Percentiles rank a stretch among this genome's conserved stretches.
Conservation (phyloP, 2,113 vertebrate genomes). For the Argyrosomus japonicus region DNA sequence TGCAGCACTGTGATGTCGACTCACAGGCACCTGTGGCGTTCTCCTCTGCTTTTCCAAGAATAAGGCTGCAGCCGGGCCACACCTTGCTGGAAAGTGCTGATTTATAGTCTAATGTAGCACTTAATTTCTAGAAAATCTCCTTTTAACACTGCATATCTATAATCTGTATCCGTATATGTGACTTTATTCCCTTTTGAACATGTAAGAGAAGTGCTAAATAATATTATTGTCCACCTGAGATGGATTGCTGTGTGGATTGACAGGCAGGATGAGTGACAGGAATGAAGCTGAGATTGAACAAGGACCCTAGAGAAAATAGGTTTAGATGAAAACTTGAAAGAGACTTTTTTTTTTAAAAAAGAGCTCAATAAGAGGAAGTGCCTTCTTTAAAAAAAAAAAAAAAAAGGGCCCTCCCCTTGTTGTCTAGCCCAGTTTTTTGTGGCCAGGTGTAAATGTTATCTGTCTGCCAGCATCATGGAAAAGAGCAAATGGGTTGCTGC, state of each 20-base stretch:
- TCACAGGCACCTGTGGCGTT: neutral
- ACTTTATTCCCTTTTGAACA: neutral
- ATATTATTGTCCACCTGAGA: neutral
- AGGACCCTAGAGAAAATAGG: neutral
- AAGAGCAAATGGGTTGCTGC: constrained; percentile 70
- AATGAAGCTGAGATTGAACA: neutral
- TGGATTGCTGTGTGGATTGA: neutral
- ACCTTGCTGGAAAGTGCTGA: neutral
- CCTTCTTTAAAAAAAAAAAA: neutral
- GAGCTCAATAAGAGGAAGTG: neutral
- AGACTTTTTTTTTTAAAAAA: neutral
- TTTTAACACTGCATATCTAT: neutral
- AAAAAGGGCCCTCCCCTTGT: constrained; percentile 10
- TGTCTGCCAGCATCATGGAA: constrained; percentile 71
- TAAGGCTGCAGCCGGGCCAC: neutral
- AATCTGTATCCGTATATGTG: neutral
- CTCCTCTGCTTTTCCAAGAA: neutral
- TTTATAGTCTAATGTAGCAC: neutral
- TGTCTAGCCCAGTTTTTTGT: constrained; percentile 37
- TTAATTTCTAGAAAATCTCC: neutral
- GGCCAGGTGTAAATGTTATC: constrained; percentile 78
- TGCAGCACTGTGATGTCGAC: neutral
- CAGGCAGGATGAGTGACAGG: neutral
- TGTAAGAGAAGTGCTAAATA: neutral
- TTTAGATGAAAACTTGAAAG: neutral